These are phyloP conservation scores for Peromyscus leucopus DNA, from an alignment of 2,113 vertebrate species.

Conservation along the genomic window DNA sequence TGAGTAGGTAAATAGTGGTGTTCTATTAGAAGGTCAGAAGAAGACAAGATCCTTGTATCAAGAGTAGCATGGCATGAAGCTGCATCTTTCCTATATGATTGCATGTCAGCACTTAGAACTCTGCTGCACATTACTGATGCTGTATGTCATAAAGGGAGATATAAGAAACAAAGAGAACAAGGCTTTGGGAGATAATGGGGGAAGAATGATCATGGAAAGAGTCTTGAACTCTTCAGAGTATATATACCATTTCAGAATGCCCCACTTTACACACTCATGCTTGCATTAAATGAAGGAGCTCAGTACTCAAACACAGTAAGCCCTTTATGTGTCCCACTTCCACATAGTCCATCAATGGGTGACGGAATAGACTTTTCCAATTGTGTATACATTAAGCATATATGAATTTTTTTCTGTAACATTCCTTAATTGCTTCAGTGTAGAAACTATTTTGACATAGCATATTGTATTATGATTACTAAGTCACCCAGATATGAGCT, in stretches of 20 bases:
- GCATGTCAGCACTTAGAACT: not conserved
- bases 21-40: not conserved
- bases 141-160: not conserved
- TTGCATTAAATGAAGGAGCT: not conserved
- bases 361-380: not conserved
- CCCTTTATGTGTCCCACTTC: not conserved
- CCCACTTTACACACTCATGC: not conserved
- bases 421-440: not conserved
- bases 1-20: not conserved
- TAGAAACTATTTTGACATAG: not conserved
- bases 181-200: not conserved
- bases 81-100: not conserved
- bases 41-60: not conserved
- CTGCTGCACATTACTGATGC: not conserved
- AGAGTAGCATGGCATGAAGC: not conserved
- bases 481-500: not conserved
- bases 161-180: not conserved
- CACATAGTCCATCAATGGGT: not conserved
- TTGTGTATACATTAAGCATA: no score
- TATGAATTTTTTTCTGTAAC: not conserved
- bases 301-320: not conserved
- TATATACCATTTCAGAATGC: not conserved
- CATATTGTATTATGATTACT: not conserved
- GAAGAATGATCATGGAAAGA: not conserved
- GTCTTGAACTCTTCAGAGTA: not conserved